Evolutionary conservation across 2,888 invertebrate genomes (phyloP), one percentile per base, ranked within the genome.

Genomic region (Stegana nigrithorax): DNA sequence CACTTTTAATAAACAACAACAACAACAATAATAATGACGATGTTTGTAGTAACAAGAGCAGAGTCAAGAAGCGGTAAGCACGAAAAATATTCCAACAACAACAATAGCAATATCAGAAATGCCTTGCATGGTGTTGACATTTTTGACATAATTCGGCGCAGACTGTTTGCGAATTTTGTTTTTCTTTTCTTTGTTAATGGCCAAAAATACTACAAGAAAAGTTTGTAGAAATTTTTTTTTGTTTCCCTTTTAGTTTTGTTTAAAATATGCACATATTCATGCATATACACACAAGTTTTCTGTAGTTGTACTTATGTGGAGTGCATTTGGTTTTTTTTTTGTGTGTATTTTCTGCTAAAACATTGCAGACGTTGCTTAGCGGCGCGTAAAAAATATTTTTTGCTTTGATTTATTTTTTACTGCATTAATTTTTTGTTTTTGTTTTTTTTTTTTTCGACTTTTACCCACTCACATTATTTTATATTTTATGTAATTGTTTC

Each of bases 401-500:
- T 55, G 29, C 25, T 56, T n/a, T 21, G 56, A 19, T 19, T 32
- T 53, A 6, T 5, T 21, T 17, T 53, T 53, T 51, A 51, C 10
- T 53, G 14, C 14, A 42, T 17, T 14, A 42, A n/a, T n/a, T n/a
- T n/a, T n/a, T n/a, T n/a, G n/a, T n/a, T n/a, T 50, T 50, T 4
- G 19, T 12, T 23, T 56, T 53, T 36, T 1, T 32, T 39, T 39
- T 19, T 39, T 25, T 39, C 5, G 6, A 21, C 55, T 36, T 55
- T 19, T 55, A n/a, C 23, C 23, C 14, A 12, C 32, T n/a, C n/a
- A n/a, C n/a, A n/a, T n/a, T n/a, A 36, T 55, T 47, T 12, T 21
- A 25, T 55, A 42, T 44, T 58, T 58, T 58, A 58, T 58, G 58
- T 58, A 58, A 58, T 58, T 45, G 45, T 45, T 58, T 12, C 45